phyloP scores from a whole-genome alignment of 2,113 vertebrate species.

The Dolichotis patagonum region DNA sequence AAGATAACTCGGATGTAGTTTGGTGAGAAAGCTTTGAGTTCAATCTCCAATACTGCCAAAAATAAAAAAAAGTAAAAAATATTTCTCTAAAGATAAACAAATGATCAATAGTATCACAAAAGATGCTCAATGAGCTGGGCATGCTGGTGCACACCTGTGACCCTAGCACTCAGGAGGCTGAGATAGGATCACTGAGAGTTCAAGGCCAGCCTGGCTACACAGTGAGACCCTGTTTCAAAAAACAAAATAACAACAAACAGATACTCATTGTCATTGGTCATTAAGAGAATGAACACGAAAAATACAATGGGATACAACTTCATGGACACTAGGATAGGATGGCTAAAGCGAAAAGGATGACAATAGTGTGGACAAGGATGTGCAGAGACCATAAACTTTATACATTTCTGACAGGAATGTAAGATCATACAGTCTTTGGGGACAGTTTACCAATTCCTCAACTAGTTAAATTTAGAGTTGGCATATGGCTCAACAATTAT shows the following conservation, averaged over 20 bases:
- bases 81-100: background rate
- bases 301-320: background rate
- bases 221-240: background rate
- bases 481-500: background rate
- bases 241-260: background rate
- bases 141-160: background rate
- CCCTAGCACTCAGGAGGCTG: background rate
- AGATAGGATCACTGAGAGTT: background rate
- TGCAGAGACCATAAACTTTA: background rate
- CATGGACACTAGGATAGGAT: background rate
- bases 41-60: background rate
- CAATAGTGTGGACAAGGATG: background rate
- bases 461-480: constrained; percentile 44
- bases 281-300: background rate
- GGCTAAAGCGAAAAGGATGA: background rate
- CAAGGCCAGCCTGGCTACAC: background rate
- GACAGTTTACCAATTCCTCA: constrained; percentile 29
- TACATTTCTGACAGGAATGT: background rate
- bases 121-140: background rate
- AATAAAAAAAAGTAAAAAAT: background rate
- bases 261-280: background rate
- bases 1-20: background rate
- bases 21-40: background rate
- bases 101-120: background rate
- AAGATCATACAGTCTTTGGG: background rate